Conservation (phyloP, 2,888 invertebrate species). For the Hemistola chrysoprasaria region DNA sequence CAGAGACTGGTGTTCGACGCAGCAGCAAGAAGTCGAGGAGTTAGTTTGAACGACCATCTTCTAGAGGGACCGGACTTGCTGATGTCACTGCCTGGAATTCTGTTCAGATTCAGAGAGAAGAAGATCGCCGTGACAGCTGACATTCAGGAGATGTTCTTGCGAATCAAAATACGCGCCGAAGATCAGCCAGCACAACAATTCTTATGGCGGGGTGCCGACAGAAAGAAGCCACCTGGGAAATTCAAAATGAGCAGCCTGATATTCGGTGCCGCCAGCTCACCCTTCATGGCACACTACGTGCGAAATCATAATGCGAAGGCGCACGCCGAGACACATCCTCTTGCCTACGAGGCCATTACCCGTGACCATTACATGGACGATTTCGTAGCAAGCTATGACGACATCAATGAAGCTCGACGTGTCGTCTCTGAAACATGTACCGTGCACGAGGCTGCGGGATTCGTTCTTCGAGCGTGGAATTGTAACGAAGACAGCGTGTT, state of each 20-base stretch:
- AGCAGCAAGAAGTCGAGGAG: not conserved
- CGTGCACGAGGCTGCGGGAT: too few species aligned
- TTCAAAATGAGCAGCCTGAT: conserved; percentile 4
- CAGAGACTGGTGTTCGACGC: conserved; percentile 8
- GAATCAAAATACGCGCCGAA: conserved; percentile 1
- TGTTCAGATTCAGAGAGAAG: conserved; percentile 4
- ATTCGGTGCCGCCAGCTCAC: conserved; percentile 9
- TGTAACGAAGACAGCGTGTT: too few species aligned
- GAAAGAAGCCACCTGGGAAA: not conserved
- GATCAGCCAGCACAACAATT: conserved; percentile 2
- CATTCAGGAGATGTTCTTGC: conserved; percentile 5
- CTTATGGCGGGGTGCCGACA: not conserved
- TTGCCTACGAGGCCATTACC: too few species aligned
- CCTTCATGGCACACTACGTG: too few species aligned
- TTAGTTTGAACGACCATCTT: not conserved
- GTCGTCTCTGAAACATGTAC: too few species aligned
- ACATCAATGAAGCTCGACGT: too few species aligned
- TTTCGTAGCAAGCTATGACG: too few species aligned
- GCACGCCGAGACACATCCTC: too few species aligned
- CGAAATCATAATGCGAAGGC: too few species aligned
- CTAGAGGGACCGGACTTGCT: conserved; percentile 8
- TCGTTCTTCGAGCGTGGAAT: too few species aligned
- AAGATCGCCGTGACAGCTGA: conserved; percentile 1
- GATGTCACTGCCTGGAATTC: conserved; percentile 4
- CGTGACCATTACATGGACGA: too few species aligned